Evolutionary conservation across 1,140 invertebrate species (phyloP).

Genomic region (Chlorops oryzae): DNA sequence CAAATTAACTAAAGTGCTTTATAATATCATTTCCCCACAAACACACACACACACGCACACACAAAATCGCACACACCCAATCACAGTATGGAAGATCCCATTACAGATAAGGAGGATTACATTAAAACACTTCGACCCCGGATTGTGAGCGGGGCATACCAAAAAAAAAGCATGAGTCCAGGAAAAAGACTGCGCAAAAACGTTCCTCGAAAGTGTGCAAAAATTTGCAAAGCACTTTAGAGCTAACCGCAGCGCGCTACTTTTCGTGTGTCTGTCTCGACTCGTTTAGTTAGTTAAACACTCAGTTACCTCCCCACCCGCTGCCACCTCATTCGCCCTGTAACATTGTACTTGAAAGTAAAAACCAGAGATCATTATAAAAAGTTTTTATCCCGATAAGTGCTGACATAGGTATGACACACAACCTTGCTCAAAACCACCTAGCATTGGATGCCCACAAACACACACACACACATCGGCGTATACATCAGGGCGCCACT

Average conservation of each 20-base stretch:
- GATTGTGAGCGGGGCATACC: too few species aligned
- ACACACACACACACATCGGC: background rate
- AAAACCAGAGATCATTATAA: conserved; percentile 39
- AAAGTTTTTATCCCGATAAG: conserved; percentile 47
- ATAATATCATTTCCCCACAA: too few species aligned
- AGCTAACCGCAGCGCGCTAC: too few species aligned
- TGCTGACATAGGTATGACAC: conserved; percentile 38
- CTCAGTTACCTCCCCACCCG: background rate
- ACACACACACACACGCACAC: too few species aligned
- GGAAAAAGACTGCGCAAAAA: too few species aligned
- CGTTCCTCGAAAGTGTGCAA: conserved; percentile 9
- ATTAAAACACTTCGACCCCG: conserved; percentile 26
- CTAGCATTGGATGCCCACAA: conserved; percentile 4
- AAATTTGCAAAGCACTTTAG: conserved; percentile 20
- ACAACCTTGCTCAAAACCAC: conserved; percentile 20
- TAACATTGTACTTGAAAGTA: background rate
- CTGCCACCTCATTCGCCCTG: background rate
- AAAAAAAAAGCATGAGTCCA: too few species aligned
- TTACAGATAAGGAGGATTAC: conserved; percentile 14
- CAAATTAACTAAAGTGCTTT: conserved; percentile 35
- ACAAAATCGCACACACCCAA: too few species aligned
- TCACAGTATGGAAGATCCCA: too few species aligned
- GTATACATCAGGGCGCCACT: too few species aligned
- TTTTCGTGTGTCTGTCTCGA: too few species aligned
- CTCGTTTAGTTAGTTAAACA: background rate